These are phyloP conservation scores for Cepphus grylle DNA, from an alignment of 2,113 vertebrate species.

Conservation along the genomic window DNA sequence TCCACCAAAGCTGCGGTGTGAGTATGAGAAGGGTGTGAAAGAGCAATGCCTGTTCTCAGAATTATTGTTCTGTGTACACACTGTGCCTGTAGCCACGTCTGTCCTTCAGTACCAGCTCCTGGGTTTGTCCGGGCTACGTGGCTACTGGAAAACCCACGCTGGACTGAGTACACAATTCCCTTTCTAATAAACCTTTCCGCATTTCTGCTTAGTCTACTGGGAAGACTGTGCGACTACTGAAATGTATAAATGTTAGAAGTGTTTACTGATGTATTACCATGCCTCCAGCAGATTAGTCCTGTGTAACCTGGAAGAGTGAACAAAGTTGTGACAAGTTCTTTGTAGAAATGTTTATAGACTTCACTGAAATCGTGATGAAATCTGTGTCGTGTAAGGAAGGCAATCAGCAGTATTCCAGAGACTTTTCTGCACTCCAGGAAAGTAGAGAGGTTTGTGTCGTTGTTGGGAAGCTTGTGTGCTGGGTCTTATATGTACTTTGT, in stretches of 20 bases:
- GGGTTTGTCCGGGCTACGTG: neutral
- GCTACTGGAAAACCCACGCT: neutral
- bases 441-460: neutral
- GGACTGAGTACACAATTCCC: neutral
- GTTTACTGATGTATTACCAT: neutral
- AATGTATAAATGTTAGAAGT: neutral
- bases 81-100: rapidly evolving
- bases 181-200: neutral
- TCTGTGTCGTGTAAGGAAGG: neutral
- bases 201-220: neutral
- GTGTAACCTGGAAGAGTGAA: neutral
- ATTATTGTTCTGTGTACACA: neutral
- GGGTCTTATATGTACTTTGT: neutral
- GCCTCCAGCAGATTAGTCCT: neutral
- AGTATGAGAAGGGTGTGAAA: neutral
- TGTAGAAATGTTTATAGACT: neutral
- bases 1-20: neutral
- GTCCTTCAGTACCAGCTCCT: neutral
- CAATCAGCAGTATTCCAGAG: neutral
- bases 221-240: neutral
- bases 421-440: neutral
- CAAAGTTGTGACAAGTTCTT: neutral
- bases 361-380: neutral
- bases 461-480: neutral
- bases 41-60: neutral